A percentile compares a stretch with the other conserved stretches of the same genome.
These are phyloP conservation scores for Holcopasites calliopsidis DNA, from an alignment of 1,140 invertebrate genomes.

Conservation along the genomic window DNA sequence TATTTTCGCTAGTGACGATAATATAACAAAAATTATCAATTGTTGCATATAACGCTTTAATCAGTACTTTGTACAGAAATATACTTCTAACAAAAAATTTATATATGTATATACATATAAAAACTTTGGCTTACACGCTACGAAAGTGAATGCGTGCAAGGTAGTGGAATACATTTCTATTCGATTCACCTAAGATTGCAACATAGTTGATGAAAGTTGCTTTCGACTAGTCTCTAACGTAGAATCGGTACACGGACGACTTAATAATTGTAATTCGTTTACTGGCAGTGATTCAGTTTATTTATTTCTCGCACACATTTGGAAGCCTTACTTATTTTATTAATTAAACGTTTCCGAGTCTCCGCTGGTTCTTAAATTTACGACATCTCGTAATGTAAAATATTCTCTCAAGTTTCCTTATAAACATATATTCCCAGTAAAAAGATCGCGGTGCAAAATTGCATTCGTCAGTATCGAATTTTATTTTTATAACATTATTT, in stretches of 20 bases:
- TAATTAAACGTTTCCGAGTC: background rate
- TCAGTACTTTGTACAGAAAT: slow-evolving; percentile 22
- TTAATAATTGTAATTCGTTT: slow-evolving; percentile 50
- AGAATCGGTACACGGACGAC: background rate
- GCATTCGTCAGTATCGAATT: background rate
- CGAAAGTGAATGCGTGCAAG: background rate
- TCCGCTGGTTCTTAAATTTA: too few relatives aligned
- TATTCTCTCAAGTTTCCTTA: too few relatives aligned
- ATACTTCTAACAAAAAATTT: too few relatives aligned
- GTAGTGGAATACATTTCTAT: slow-evolving; percentile 4
- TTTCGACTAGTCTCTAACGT: slow-evolving; percentile 40
- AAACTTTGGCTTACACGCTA: background rate
- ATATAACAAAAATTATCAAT: background rate
- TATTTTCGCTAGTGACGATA: background rate
- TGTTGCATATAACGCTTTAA: slow-evolving; percentile 1
- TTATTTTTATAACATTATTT: slow-evolving; percentile 24
- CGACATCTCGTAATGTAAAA: background rate
- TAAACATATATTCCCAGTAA: too few relatives aligned
- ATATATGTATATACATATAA: too few relatives aligned
- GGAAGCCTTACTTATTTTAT: slow-evolving; percentile 22
- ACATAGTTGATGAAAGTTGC: slow-evolving; percentile 49
- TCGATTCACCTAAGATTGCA: background rate
- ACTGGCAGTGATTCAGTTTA: slow-evolving; percentile 30
- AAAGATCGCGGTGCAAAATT: background rate
- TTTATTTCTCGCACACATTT: slow-evolving; percentile 16